phyloP scores from a whole-genome alignment of 2,888 invertebrate genomes.

The Clivina fossor region DNA sequence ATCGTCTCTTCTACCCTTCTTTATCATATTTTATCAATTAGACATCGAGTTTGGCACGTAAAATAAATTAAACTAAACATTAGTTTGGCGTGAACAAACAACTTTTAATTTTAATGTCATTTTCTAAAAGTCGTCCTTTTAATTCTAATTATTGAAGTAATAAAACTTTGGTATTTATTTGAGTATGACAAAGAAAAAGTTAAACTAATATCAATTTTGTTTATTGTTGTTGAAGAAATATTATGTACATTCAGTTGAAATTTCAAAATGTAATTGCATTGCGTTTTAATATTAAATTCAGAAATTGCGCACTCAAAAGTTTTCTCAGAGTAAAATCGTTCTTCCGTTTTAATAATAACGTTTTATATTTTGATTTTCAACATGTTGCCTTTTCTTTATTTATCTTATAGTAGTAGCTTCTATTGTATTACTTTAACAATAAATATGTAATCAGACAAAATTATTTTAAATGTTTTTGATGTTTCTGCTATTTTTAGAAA shows the following conservation, averaged over 20 bases:
- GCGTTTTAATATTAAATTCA: constrained; percentile 32
- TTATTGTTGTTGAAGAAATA: neutral
- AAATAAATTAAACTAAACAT: no score
- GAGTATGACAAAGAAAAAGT: no score
- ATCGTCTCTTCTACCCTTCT: no score
- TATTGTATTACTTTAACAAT: neutral
- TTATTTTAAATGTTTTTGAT: neutral
- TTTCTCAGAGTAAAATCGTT: constrained; percentile 8
- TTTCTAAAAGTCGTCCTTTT: no score
- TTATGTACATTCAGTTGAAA: neutral
- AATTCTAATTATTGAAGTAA: no score
- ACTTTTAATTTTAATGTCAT: no score
- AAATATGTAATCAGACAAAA: neutral
- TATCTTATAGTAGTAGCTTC: constrained; percentile 40
- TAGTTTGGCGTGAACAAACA: no score
- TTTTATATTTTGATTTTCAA: constrained; percentile 47
- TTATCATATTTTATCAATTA: no score
- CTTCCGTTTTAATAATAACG: constrained; percentile 48
- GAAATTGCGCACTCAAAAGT: constrained; percentile 21
- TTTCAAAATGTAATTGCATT: constrained; percentile 20
- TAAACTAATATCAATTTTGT: no score
- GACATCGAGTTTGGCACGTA: no score
- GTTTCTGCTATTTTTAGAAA: no score
- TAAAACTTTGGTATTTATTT: no score
- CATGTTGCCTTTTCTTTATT: constrained; percentile 51